Conservation (phyloP, 2,888 invertebrate genomes). For the Apotomis capreana region DNA sequence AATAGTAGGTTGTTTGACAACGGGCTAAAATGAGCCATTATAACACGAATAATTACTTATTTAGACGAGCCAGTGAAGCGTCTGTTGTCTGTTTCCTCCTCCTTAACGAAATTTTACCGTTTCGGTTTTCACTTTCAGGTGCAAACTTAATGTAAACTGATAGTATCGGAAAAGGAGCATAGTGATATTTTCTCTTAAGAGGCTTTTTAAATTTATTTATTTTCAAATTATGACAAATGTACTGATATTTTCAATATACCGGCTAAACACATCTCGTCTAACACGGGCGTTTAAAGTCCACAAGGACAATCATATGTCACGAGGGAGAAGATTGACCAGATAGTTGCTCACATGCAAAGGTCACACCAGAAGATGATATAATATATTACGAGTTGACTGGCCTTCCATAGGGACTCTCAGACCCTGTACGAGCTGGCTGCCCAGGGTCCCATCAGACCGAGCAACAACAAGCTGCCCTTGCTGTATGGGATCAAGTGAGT, state of each 20-base stretch:
- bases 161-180: no score
- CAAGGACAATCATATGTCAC: constrained; percentile 90
- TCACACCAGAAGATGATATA: constrained; percentile 94
- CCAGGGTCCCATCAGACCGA: constrained; percentile 91
- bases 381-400: constrained; percentile 86
- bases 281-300: constrained; percentile 89
- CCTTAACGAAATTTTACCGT: no score
- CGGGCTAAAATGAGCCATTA: no score
- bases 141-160: no score
- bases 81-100: no score
- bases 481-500: constrained; percentile 94
- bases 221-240: no score
- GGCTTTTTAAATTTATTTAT: no score
- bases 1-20: no score
- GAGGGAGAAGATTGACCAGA: constrained; percentile 86
- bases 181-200: no score
- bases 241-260: constrained; percentile 60
- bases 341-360: constrained; percentile 92
- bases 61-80: no score
- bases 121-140: no score
- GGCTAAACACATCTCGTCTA: constrained; percentile 84
- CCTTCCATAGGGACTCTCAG: constrained; percentile 91
- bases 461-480: constrained; percentile 86
- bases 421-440: constrained; percentile 94
- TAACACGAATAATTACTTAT: no score